Evolutionary conservation across 2,888 invertebrate species (phyloP).

Genomic region (Agelastica alni): DNA sequence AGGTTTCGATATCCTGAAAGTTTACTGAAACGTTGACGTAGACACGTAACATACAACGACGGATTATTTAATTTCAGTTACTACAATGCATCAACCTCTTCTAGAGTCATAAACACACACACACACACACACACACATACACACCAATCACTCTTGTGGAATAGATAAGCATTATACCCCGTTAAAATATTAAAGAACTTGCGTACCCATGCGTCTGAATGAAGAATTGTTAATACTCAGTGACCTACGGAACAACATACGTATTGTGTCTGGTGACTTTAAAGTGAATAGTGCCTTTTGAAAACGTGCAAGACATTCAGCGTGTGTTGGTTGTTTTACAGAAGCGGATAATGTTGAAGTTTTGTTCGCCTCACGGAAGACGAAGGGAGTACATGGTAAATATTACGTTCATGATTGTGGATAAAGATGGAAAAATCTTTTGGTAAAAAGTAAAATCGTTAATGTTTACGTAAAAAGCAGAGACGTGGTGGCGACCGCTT

Average conservation of each 20-base stretch:
- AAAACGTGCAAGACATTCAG: slow-evolving; percentile 13
- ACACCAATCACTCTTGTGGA: neutral
- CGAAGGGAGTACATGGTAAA: slow-evolving; percentile 43
- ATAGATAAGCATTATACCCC: slow-evolving; percentile 8
- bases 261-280: slow-evolving; percentile 25
- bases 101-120: too few relatives aligned
- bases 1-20: too few relatives aligned
- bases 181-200: slow-evolving; percentile 20
- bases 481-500: too few relatives aligned
- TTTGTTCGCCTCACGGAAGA: slow-evolving; percentile 53
- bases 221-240: slow-evolving; percentile 28
- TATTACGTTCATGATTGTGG: too few relatives aligned
- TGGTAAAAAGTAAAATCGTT: too few relatives aligned
- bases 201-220: slow-evolving; percentile 26
- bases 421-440: too few relatives aligned
- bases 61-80: neutral
- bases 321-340: slow-evolving; percentile 1
- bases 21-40: too few relatives aligned
- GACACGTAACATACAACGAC: too few relatives aligned
- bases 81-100: neutral
- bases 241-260: slow-evolving; percentile 32
- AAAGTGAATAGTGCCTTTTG: slow-evolving; percentile 20
- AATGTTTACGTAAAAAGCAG: too few relatives aligned
- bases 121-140: too few relatives aligned
- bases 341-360: slow-evolving; percentile 52